A percentile compares a stretch with the other conserved stretches of the same genome.
phyloP scores from a whole-genome alignment of 2,797 vertebrate species.

The Anguilla obscura region DNA sequence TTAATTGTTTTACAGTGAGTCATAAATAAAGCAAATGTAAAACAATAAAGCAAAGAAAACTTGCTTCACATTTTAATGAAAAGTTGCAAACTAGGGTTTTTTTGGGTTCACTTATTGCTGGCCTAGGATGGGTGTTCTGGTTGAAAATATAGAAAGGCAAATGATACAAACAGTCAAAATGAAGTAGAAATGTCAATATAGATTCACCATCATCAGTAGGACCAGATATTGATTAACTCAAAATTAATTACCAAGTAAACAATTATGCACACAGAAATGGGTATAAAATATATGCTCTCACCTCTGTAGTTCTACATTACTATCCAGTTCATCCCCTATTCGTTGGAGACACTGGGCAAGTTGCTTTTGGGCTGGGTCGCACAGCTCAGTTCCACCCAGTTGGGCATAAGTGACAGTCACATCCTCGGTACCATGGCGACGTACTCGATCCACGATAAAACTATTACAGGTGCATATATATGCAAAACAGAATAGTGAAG shows the following conservation, averaged over 20 bases:
- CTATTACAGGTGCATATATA: constrained; percentile 53
- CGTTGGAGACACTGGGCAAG: constrained; percentile 78
- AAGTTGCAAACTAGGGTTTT: too few species aligned
- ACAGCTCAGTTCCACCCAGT: constrained; percentile 60
- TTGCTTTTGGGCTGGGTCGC: constrained; percentile 75
- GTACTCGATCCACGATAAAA: constrained; percentile 78
- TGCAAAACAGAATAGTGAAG: not conserved
- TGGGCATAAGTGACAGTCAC: constrained; percentile 60
- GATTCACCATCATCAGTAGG: not conserved
- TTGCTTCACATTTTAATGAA: too few species aligned
- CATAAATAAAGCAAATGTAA: too few species aligned
- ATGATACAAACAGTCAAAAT: not conserved
- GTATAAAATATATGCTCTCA: constrained; percentile 42
- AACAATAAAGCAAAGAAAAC: too few species aligned
- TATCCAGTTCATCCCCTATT: constrained; percentile 85
- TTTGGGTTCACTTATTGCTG: too few species aligned
- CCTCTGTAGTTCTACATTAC: constrained; percentile 80
- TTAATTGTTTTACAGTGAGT: not conserved
- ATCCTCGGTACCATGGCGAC: constrained; percentile 51
- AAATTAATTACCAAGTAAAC: not conserved
- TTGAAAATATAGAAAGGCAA: not conserved
- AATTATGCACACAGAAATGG: not conserved
- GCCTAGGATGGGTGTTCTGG: not conserved
- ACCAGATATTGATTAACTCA: not conserved
- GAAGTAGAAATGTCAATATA: not conserved